These are phyloP conservation scores for Uloborus diversus DNA, from an alignment of 1,140 invertebrate species.

Conservation along the genomic window DNA sequence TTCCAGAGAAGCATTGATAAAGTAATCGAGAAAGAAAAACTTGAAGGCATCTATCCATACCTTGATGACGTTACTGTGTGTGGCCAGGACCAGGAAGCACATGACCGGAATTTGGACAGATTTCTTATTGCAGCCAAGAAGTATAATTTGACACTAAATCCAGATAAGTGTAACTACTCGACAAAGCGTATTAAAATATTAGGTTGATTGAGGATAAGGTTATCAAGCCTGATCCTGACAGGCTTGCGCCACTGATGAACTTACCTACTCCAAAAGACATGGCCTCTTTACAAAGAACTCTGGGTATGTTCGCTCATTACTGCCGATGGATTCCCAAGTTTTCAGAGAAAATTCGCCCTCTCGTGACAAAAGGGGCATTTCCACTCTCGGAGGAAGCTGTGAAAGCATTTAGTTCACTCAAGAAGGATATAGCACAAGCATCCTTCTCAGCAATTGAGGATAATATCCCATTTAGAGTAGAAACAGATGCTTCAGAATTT, in stretches of 20 bases:
- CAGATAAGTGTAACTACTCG: conserved; percentile 7
- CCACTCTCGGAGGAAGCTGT: conserved; percentile 9
- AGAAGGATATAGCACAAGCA: not conserved
- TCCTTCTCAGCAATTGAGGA: conserved; percentile 2
- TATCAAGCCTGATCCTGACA: conserved; percentile 42
- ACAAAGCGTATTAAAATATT: conserved; percentile 34
- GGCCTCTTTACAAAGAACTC: conserved; percentile 1
- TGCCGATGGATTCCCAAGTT: not conserved
- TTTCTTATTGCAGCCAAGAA: conserved; percentile 17
- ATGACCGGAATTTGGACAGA: conserved; percentile 27
- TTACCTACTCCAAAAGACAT: conserved; percentile 5
- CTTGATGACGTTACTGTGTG: conserved; percentile 57
- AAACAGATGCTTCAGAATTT: conserved; percentile 28
- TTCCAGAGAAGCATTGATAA: conserved; percentile 64
- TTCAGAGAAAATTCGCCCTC: not conserved
- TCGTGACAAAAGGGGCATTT: not conserved
- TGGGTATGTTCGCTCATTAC: conserved; percentile 30
- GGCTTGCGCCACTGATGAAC: conserved; percentile 1
- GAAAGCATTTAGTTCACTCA: not conserved
- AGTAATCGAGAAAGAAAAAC: conserved; percentile 61
- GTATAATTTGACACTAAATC: conserved; percentile 2
- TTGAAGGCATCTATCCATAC: conserved; percentile 53
- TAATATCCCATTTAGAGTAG: conserved; percentile 1
- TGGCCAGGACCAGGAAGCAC: conserved; percentile 29
- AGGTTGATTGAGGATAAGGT: conserved; percentile 27